Evolutionary conservation across 2,888 invertebrate species (phyloP).

Genomic region (Diploptera punctata): DNA sequence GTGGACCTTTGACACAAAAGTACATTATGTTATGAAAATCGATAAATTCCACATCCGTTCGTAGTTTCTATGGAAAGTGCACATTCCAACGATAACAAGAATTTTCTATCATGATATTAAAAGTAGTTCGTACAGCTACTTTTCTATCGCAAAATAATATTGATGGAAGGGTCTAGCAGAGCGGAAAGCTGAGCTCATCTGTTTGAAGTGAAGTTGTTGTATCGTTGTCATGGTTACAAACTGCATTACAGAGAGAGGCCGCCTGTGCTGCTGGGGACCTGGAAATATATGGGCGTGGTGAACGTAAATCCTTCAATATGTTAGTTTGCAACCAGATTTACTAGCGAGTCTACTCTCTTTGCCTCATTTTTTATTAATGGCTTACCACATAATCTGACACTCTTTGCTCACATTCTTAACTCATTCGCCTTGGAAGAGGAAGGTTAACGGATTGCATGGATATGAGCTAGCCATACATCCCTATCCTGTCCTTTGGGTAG

Average conservation of each 20-base stretch:
- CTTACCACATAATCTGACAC: too few relatives aligned
- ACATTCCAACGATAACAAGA: too few relatives aligned
- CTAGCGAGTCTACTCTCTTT: neutral
- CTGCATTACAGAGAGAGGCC: neutral
- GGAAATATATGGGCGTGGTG: conserved; percentile 28
- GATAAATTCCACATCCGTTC: too few relatives aligned
- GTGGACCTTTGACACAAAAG: too few relatives aligned
- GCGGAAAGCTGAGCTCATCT: conserved; percentile 20
- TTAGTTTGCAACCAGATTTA: conserved; percentile 15
- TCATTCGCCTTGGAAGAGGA: too few relatives aligned
- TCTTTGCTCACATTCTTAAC: too few relatives aligned
- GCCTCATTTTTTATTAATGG: conserved; percentile 20
- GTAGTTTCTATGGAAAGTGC: too few relatives aligned
- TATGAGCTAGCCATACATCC: too few relatives aligned
- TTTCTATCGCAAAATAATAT: too few relatives aligned
- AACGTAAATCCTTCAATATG: conserved; percentile 27
- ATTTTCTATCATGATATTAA: neutral
- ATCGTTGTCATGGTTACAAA: conserved; percentile 3
- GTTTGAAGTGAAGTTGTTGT: conserved; percentile 16
- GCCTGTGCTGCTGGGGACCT: neutral
- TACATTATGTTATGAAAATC: too few relatives aligned
- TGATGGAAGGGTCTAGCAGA: neutral
- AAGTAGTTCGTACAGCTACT: neutral
- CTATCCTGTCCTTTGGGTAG: too few relatives aligned
- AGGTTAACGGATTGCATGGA: too few relatives aligned